Base-by-base conservation (phyloP, 2,797 vertebrate genomes). In the Mormyrus proboscirostris region DNA sequence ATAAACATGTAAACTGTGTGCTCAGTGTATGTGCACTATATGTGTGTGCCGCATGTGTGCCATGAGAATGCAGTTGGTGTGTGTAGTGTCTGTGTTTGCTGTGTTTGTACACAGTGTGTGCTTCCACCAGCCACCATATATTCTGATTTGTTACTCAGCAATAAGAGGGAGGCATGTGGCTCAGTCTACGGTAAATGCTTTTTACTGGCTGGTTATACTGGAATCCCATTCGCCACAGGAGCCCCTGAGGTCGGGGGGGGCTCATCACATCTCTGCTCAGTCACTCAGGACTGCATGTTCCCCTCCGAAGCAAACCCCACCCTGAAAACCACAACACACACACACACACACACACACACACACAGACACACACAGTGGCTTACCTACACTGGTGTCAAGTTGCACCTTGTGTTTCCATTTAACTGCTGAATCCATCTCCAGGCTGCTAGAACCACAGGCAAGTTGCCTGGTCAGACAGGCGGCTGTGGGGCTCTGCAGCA, bases 111-210 rank as follows among this genome's bases (percentile, higher is more conserved):
- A 22, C 44, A 49, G 79, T 49, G 79, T 83, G 38, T 47, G 41
- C n/a, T 83, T 44, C 44, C 41, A 19, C 41, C 16, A 41, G 19
- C 19, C 16, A 16, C 79, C 33, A 33, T 25, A 44, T 49, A 16
- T 41, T 47, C 79, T 82, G 41, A n/a, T 82, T 82, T 47, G 41
- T 82, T 82, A 82, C 33, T 49, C 33, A 3, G 44, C 44, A 3
- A 6, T 83, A 22, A 47, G 79, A 49, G 33, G 38, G 16, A n/a
- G 65, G n/a, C 47, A 19, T 29, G 55, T 29, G 50, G n/a, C 49
- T 91, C 90, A 92, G 94, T 92, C 92, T 94, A 95, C 95, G 91
- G 95, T 96, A 96, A 96, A 96, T 93, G 94, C 94, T 95, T 92
- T 94, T 93, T 93, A 94, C 94, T 89, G 93, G 93, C 91, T 69